Evolutionary conservation across 2,888 invertebrate genomes (phyloP).

Genomic region (Laothoe populi): DNA sequence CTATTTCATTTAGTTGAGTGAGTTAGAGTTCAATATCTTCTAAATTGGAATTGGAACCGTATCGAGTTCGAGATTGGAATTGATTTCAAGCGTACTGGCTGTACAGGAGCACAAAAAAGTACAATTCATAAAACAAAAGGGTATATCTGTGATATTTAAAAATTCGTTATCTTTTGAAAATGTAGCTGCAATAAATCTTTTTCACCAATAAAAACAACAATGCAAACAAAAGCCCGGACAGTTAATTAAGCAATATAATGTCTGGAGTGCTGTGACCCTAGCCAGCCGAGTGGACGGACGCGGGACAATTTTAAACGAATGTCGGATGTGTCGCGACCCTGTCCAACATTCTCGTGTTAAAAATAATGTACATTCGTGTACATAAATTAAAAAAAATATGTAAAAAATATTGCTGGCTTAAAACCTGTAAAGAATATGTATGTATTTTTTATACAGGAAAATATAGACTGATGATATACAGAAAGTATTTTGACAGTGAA

Average conservation of each 20-base stretch:
- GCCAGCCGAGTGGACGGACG: constrained; percentile 19
- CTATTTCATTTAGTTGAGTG: too few species aligned
- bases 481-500: too few species aligned
- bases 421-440: background rate
- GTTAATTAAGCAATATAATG: constrained; percentile 23
- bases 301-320: constrained; percentile 16
- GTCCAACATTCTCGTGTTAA: constrained; percentile 16
- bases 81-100: too few species aligned
- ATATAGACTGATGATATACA: too few species aligned
- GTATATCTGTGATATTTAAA: constrained; percentile 9
- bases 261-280: constrained; percentile 17
- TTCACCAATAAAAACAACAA: constrained; percentile 18
- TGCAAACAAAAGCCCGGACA: constrained; percentile 11
- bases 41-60: too few species aligned
- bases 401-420: constrained; percentile 7
- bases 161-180: constrained; percentile 16
- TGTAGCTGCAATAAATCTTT: constrained; percentile 20
- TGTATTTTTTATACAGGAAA: too few species aligned
- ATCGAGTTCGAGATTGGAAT: too few species aligned
- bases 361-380: constrained; percentile 18
- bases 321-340: constrained; percentile 20
- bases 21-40: too few species aligned
- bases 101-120: too few species aligned
- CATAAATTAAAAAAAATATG: constrained; percentile 15
- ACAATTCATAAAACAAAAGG: constrained; percentile 4